Evolutionary conservation across 2,888 invertebrate species (phyloP).

Genomic region (Pedicia rivosa): DNA sequence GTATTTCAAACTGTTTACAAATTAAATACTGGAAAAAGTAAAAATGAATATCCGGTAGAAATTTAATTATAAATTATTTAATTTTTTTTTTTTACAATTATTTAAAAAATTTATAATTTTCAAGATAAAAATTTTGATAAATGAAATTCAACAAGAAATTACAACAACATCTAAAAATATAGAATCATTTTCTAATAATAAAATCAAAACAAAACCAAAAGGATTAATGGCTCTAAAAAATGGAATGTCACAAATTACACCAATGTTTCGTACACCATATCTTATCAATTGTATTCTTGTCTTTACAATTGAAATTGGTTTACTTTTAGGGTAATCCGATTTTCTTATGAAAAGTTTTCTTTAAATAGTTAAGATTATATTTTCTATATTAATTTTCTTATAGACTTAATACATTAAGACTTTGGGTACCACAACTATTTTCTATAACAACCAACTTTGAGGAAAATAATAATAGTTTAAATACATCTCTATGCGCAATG

Average conservation of each 20-base stretch:
- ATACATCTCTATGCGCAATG: conserved; percentile 20
- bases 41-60: conserved; percentile 48
- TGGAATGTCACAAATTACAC: conserved; percentile 44
- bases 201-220: neutral
- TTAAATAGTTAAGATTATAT: neutral
- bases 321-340: conserved; percentile 44
- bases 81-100: neutral
- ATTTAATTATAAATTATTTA: neutral
- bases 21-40: conserved; percentile 44
- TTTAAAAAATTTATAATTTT: conserved; percentile 2
- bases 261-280: conserved; percentile 46
- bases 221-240: conserved; percentile 27
- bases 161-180: neutral
- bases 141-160: no score
- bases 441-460: conserved; percentile 44
- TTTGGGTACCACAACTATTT: conserved; percentile 79
- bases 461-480: conserved; percentile 18
- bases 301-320: conserved; percentile 45
- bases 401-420: conserved; percentile 61
- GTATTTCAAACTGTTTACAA: conserved; percentile 47
- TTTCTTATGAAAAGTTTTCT: neutral
- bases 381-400: conserved; percentile 4
- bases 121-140: neutral
- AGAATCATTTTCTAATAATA: neutral
- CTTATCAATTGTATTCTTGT: conserved; percentile 41